Evolutionary conservation across 2,113 vertebrate species (phyloP).

Genomic region (Tringa solitaria): DNA sequence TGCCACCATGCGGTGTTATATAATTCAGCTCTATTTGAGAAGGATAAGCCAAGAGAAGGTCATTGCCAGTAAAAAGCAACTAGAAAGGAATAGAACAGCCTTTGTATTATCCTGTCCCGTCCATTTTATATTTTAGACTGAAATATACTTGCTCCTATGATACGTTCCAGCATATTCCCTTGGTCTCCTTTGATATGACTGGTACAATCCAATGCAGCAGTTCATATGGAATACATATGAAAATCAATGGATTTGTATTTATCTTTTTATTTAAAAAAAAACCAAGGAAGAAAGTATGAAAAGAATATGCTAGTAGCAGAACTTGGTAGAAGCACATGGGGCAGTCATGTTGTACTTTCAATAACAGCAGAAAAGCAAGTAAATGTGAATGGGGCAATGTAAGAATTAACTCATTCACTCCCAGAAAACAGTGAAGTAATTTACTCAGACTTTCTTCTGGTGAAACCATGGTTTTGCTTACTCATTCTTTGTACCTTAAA

Average conservation of each 20-base stretch:
- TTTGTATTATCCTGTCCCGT: not conserved
- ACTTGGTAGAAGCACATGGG: not conserved
- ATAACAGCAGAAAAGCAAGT: not conserved
- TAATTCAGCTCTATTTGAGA: slow-evolving; percentile 26
- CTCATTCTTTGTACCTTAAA: not conserved
- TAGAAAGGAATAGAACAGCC: not conserved
- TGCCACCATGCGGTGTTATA: not conserved
- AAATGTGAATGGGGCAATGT: not conserved
- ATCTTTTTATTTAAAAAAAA: not conserved
- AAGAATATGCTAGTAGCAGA: not conserved
- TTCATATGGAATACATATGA: not conserved
- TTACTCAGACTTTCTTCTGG: not conserved
- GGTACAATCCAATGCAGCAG: not conserved
- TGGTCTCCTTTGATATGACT: not conserved
- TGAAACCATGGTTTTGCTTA: fast-evolving
- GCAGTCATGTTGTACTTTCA: not conserved
- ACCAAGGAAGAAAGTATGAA: not conserved
- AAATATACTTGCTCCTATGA: not conserved
- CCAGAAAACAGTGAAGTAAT: not conserved
- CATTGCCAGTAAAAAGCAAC: not conserved
- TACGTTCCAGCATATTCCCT: not conserved
- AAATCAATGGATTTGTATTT: not conserved
- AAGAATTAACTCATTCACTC: not conserved
- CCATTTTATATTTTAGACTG: not conserved
- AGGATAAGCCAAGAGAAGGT: not conserved